A percentile compares a stretch with the other conserved stretches of the same genome.
Conservation (phyloP, 2,888 invertebrate species). For the Cephus sareptanus region DNA sequence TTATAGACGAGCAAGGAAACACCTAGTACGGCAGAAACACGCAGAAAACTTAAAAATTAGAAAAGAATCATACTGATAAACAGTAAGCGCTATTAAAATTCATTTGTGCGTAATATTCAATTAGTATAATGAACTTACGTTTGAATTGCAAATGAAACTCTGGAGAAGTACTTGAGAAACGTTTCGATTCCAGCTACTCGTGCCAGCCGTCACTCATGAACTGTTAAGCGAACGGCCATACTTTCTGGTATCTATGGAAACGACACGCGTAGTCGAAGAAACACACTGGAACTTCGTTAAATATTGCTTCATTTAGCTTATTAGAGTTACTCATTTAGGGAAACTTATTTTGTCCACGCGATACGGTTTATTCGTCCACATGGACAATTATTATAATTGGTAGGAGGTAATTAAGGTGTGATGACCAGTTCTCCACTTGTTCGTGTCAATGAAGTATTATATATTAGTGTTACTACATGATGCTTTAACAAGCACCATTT, state of each 20-base stretch:
- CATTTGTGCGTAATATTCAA: neutral
- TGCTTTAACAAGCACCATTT: neutral
- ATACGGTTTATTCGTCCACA: neutral
- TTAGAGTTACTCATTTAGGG: neutral
- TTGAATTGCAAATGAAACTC: neutral
- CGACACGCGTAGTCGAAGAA: constrained; percentile 22
- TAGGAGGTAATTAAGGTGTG: neutral
- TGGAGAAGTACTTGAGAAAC: neutral
- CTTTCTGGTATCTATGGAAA: constrained; percentile 51
- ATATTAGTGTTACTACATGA: neutral
- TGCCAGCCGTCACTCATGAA: constrained; percentile 49
- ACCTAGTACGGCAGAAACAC: neutral
- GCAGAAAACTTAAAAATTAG: neutral
- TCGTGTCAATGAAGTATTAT: neutral
- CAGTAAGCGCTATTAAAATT: neutral
- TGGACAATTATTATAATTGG: neutral
- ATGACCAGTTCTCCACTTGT: neutral
- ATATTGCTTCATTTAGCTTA: neutral
- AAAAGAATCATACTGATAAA: neutral
- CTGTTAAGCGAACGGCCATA: constrained; percentile 50
- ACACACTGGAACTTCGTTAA: neutral
- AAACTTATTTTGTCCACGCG: neutral
- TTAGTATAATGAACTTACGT: neutral
- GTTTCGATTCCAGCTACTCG: constrained; percentile 30
- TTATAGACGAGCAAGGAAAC: neutral